phyloP scores from a whole-genome alignment of 1,140 invertebrate species.

The Elymnias hypermnestra region DNA sequence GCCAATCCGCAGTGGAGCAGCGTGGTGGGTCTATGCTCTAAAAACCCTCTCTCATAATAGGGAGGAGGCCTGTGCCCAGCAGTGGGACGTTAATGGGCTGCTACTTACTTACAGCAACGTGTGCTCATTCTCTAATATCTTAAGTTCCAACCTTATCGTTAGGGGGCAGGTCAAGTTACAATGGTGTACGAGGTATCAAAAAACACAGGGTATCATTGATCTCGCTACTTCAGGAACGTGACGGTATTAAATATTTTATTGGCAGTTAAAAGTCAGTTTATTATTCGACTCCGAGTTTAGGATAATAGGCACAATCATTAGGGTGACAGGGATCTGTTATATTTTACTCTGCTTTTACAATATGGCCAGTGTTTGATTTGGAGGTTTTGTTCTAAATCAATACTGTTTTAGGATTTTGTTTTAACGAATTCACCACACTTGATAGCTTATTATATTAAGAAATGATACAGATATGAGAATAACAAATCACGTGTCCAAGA shows the following conservation, averaged over 20 bases:
- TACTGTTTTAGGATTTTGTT: not conserved
- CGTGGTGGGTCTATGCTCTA: too few relatives aligned
- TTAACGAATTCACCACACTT: too few relatives aligned
- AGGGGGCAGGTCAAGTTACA: constrained; percentile 29
- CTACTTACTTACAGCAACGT: too few relatives aligned
- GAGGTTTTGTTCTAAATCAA: not conserved
- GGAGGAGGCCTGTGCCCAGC: too few relatives aligned
- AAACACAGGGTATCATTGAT: constrained; percentile 50
- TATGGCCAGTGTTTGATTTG: constrained; percentile 10
- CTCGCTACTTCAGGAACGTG: constrained; percentile 43
- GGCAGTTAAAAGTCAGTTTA: constrained; percentile 64
- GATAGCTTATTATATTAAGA: too few relatives aligned
- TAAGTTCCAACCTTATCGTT: too few relatives aligned
- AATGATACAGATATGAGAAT: too few relatives aligned
- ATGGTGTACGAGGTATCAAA: constrained; percentile 39
- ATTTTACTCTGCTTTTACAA: constrained; percentile 27
- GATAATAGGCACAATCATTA: constrained; percentile 63
- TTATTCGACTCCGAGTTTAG: constrained; percentile 59
- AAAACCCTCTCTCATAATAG: too few relatives aligned
- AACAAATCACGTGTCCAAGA: too few relatives aligned
- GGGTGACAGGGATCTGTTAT: constrained; percentile 49
- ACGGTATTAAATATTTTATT: constrained; percentile 68
- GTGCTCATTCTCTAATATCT: too few relatives aligned
- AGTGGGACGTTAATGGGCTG: too few relatives aligned
- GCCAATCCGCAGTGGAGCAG: too few relatives aligned